Evolutionary conservation across 2,113 vertebrate genomes (phyloP).

Genomic region (Murina feae): DNA sequence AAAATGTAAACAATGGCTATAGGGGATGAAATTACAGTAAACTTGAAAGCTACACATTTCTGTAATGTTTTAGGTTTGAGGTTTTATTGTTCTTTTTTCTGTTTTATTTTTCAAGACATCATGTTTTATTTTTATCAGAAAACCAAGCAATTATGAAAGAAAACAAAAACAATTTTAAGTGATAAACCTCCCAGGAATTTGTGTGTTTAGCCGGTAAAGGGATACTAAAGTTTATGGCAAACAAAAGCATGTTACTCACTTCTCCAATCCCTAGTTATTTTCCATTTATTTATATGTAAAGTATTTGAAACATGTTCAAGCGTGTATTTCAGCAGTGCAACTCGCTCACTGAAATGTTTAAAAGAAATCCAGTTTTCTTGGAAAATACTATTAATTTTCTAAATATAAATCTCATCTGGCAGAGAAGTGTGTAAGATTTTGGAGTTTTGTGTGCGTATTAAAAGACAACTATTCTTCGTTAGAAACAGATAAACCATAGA

Average conservation of each 20-base stretch:
- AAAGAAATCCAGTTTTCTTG: constrained; percentile 4
- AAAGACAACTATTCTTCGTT: constrained; percentile 26
- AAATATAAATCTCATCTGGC: not conserved
- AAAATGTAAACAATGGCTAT: not conserved
- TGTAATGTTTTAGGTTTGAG: constrained; percentile 12
- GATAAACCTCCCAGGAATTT: constrained; percentile 7
- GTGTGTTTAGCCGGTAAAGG: not conserved
- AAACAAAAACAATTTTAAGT: constrained; percentile 7
- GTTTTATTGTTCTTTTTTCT: not conserved
- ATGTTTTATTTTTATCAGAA: constrained; percentile 31
- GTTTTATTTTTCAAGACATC: not conserved
- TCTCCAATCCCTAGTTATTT: not conserved
- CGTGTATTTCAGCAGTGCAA: not conserved
- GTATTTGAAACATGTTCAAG: not conserved
- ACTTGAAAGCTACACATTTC: not conserved
- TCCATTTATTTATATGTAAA: not conserved
- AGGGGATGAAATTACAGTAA: not conserved
- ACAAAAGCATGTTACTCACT: not conserved
- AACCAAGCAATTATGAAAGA: not conserved
- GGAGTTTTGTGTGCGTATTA: not conserved
- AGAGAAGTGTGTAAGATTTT: not conserved
- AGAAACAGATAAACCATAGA: not conserved
- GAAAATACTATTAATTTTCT: not conserved
- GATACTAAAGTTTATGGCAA: not conserved
- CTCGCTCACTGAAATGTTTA: not conserved